Evolutionary conservation across 1,140 invertebrate genomes (phyloP), one percentile per base, ranked within the genome.

Genomic region (Sweltsa coloradensis): DNA sequence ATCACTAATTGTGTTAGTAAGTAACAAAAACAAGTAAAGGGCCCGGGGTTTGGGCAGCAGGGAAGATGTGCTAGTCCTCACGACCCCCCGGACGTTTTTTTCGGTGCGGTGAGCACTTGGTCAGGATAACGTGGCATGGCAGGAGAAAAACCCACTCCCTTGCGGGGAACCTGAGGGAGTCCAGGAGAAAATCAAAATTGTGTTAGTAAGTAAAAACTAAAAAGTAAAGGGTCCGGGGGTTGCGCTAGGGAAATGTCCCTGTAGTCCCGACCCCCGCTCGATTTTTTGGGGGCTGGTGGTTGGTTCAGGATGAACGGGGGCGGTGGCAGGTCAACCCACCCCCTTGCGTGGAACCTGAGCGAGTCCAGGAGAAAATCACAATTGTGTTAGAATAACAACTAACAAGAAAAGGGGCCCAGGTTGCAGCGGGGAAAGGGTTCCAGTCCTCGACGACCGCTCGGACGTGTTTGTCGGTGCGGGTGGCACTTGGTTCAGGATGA

Each of bases 101-200:
- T 71, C 72, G 36, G 72, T 57, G 16, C 74, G 62, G 24, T 74
- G 70, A 1, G 76, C 64, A 37, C 77, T 56, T 60, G 77, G 63
- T 65, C 52, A 80, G 73, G 5, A 81, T 68, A 81, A 16, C 74
- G 69, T 7, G 74, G 73, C 0, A 70, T 63, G 85, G 83, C 3
- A 83, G 81, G 0, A n/a, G n/a, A n/a, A 83, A 74, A 29, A 89
- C 85, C 86, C 86, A 89, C 68, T 90, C 81, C 45, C 79, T 66
- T 1, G 79, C 76, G 54, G 81, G 80, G 39, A 80, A 82, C 16
- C 77, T 79, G 47, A 55, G n/a, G n/a, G n/a, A n/a, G n/a, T n/a
- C n/a, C n/a, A n/a, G n/a, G n/a, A n/a, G n/a, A n/a, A n/a, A n/a
- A n/a, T n/a, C n/a, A n/a, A n/a, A n/a, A n/a, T n/a, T n/a, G n/a